These are phyloP conservation scores for Sturmia bella DNA, from an alignment of 2,888 invertebrate species.

Conservation along the genomic window DNA sequence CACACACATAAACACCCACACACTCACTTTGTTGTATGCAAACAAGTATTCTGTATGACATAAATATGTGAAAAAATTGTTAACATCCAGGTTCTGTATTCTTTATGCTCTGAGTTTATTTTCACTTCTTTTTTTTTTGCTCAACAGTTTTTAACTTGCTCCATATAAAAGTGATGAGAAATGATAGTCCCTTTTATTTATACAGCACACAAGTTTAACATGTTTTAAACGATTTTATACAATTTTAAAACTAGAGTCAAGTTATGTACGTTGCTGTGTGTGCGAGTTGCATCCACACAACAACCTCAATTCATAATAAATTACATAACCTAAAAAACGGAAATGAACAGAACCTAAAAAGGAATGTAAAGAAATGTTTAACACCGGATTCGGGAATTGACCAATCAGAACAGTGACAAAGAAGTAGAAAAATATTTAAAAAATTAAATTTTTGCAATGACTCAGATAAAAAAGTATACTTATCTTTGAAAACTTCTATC, in stretches of 20 bases:
- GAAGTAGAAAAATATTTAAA: neutral
- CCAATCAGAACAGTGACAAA: neutral
- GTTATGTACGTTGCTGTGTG: slow-evolving; percentile 56
- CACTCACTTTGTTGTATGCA: neutral
- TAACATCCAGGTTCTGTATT: slow-evolving; percentile 63
- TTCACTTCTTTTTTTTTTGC: slow-evolving; percentile 23
- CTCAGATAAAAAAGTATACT: too few species aligned
- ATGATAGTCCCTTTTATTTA: slow-evolving; percentile 66
- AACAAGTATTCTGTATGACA: slow-evolving; percentile 29
- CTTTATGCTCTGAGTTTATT: slow-evolving; percentile 25
- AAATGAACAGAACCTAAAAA: slow-evolving; percentile 9
- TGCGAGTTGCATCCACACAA: slow-evolving; percentile 30
- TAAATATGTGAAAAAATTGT: slow-evolving; percentile 54
- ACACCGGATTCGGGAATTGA: slow-evolving; percentile 27
- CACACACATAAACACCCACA: neutral
- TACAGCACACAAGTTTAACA: slow-evolving; percentile 60
- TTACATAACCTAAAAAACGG: slow-evolving; percentile 70
- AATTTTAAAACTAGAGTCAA: slow-evolving; percentile 56
- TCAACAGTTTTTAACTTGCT: neutral
- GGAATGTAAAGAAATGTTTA: slow-evolving; percentile 1
- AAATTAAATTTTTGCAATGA: neutral
- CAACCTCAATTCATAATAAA: slow-evolving; percentile 81
- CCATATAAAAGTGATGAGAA: slow-evolving; percentile 42
- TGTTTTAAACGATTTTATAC: slow-evolving; percentile 44
- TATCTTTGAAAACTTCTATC: too few species aligned